phyloP scores from a whole-genome alignment of 2,113 vertebrate genomes.

The Triplophysa rosa region DNA sequence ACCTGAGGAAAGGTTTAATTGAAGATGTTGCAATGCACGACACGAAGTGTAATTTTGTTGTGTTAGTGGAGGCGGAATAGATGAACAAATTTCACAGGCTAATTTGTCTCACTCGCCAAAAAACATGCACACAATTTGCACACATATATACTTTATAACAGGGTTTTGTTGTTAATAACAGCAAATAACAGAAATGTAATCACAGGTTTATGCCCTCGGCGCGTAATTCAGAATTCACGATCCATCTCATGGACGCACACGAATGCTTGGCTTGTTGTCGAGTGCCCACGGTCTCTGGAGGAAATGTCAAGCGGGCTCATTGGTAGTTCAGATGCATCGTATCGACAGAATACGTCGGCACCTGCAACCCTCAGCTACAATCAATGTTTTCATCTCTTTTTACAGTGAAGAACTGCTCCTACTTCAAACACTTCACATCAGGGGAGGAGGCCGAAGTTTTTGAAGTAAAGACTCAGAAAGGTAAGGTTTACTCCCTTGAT shows the following conservation, averaged over 20 bases:
- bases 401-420: slow-evolving; percentile 91
- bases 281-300: slow-evolving; percentile 33
- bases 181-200: background rate
- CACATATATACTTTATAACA: slow-evolving; percentile 34
- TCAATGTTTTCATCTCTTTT: slow-evolving; percentile 57
- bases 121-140: background rate
- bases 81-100: background rate
- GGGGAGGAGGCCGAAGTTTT: slow-evolving; percentile 91
- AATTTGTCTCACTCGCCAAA: background rate
- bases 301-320: slow-evolving; percentile 42
- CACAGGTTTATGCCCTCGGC: slow-evolving; percentile 23
- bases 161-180: slow-evolving; percentile 23
- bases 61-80: background rate
- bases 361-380: slow-evolving; percentile 47
- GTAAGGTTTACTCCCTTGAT: slow-evolving; percentile 68
- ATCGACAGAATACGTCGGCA: slow-evolving; percentile 34
- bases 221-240: slow-evolving; percentile 25
- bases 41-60: background rate
- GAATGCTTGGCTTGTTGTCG: slow-evolving; percentile 28
- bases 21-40: slow-evolving; percentile 13
- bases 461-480: slow-evolving; percentile 96
- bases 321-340: slow-evolving; percentile 47
- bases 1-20: background rate
- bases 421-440: slow-evolving; percentile 97
- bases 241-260: slow-evolving; percentile 1